Evolutionary conservation across 2,888 invertebrate genomes (phyloP).

Genomic region (Ctena decussata): DNA sequence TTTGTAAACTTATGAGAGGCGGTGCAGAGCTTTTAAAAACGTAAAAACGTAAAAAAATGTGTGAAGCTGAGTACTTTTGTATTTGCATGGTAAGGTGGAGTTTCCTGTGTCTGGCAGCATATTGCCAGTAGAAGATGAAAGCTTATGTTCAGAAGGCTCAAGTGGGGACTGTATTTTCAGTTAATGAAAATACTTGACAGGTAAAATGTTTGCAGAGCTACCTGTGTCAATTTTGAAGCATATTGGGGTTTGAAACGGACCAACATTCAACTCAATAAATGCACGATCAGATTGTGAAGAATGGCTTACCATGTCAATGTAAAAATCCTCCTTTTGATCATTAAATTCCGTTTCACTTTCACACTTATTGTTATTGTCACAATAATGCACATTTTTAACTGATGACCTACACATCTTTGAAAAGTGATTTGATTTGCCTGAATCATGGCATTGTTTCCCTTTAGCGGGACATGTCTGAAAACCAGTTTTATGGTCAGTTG

Average conservation of each 20-base stretch:
- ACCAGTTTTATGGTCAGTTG: background rate
- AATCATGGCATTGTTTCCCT: background rate
- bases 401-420: too few relatives aligned
- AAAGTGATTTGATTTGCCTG: background rate
- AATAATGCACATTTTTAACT: too few relatives aligned
- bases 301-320: too few relatives aligned
- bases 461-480: background rate
- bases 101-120: background rate
- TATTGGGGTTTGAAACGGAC: too few relatives aligned
- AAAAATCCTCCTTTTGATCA: too few relatives aligned
- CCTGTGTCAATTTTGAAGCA: too few relatives aligned
- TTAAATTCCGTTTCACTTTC: too few relatives aligned
- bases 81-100: background rate
- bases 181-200: background rate
- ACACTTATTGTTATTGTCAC: too few relatives aligned
- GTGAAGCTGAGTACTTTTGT: background rate
- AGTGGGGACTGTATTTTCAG: background rate
- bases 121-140: conserved; percentile 12
- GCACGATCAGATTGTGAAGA: too few relatives aligned
- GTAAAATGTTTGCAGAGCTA: background rate
- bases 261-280: too few relatives aligned
- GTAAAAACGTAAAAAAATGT: background rate
- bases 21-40: conserved; percentile 9
- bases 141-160: too few relatives aligned
- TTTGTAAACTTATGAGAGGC: conserved; percentile 9